These are phyloP conservation scores for Gopherus evgoodei DNA, from an alignment of 2,113 vertebrate species.

Conservation along the genomic window DNA sequence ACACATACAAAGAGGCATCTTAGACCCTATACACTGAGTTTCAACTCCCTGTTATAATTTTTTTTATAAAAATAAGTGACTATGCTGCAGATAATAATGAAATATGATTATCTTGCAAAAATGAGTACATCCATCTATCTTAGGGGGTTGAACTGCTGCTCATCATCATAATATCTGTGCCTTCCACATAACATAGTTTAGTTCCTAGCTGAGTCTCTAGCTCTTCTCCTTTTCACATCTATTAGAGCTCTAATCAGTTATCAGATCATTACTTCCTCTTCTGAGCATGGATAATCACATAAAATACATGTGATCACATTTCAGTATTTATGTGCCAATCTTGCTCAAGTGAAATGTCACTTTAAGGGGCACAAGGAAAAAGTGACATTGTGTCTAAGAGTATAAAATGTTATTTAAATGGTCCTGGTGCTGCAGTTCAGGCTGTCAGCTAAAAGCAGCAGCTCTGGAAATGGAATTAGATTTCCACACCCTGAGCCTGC, in stretches of 20 bases:
- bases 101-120: not conserved
- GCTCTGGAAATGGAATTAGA: constrained; percentile 23
- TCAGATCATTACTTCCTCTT: constrained; percentile 29
- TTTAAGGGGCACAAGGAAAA: not conserved
- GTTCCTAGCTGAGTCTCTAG: not conserved
- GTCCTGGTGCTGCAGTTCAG: not conserved
- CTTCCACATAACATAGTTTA: not conserved
- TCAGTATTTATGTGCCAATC: constrained; percentile 1
- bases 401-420: not conserved
- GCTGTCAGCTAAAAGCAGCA: not conserved
- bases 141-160: not conserved
- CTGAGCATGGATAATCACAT: not conserved
- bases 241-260: not conserved
- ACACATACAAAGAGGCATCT: not conserved
- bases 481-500: constrained; percentile 7
- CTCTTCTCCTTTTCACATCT: not conserved
- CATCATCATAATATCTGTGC: not conserved
- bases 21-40: not conserved
- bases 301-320: constrained; percentile 15
- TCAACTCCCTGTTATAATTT: not conserved
- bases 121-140: not conserved
- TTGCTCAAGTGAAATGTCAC: not conserved
- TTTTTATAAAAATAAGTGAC: not conserved
- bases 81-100: not conserved
- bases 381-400: not conserved